phyloP scores from a whole-genome alignment of 1,140 invertebrate genomes.

The Bathynomus jamesi region DNA sequence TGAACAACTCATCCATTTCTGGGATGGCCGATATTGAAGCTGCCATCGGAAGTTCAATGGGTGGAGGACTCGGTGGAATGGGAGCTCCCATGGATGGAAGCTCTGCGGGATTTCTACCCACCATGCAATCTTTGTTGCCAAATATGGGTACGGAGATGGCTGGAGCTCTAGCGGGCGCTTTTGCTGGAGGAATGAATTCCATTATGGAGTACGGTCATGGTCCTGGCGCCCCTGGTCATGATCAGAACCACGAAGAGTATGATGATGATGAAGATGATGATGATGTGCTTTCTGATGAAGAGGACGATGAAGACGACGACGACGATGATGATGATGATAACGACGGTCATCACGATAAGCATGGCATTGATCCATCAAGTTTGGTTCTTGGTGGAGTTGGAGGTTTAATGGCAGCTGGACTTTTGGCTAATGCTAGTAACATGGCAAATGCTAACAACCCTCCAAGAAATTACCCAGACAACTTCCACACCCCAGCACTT shows the following conservation, averaged over 20 bases:
- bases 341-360: slow-evolving; percentile 5
- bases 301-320: slow-evolving; percentile 21
- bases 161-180: slow-evolving; percentile 28
- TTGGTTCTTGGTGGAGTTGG: slow-evolving; percentile 4
- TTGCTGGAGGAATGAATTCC: slow-evolving; percentile 23
- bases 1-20: neutral
- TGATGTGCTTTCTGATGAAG: slow-evolving; percentile 13
- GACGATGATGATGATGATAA: slow-evolving; percentile 28
- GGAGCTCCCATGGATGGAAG: slow-evolving; percentile 30
- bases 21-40: neutral
- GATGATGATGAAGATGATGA: slow-evolving; percentile 33
- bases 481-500: slow-evolving; percentile 5
- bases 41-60: slow-evolving; percentile 15
- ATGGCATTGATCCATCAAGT: slow-evolving; percentile 12
- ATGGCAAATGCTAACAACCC: neutral
- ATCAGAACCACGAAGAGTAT: slow-evolving; percentile 19
- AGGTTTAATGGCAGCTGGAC: slow-evolving; percentile 1
- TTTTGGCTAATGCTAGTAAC: neutral
- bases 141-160: slow-evolving; percentile 26
- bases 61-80: slow-evolving; percentile 23
- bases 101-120: slow-evolving; percentile 23
- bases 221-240: slow-evolving; percentile 6
- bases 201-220: slow-evolving; percentile 25
- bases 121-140: slow-evolving; percentile 34
- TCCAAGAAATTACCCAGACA: neutral